phyloP scores from a whole-genome alignment of 2,113 vertebrate genomes.

The Cheirogaleus medius region DNA sequence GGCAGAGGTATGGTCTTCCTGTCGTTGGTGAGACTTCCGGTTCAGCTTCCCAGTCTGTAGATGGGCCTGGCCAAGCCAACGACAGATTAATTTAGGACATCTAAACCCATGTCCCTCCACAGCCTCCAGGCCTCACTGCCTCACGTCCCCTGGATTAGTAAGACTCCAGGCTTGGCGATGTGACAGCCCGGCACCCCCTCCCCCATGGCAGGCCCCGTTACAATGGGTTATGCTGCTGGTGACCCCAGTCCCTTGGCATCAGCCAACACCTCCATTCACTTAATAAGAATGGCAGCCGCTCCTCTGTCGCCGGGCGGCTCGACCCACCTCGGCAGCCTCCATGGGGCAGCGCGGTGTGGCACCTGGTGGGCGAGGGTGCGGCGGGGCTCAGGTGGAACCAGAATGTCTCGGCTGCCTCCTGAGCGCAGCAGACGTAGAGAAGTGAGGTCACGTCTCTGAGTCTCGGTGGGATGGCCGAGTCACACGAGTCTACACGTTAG shows the following conservation, averaged over 20 bases:
- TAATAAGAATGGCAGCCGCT: neutral
- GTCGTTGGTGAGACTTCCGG: neutral
- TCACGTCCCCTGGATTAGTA: neutral
- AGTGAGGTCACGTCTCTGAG: neutral
- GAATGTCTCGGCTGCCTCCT: neutral
- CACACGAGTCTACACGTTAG: neutral
- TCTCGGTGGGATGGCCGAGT: neutral
- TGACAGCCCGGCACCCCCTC: neutral
- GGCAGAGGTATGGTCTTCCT: neutral
- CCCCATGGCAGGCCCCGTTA: neutral
- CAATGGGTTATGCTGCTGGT: too few relatives aligned
- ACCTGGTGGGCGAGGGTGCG: too few relatives aligned
- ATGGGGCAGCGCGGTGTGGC: neutral
- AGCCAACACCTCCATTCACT: neutral
- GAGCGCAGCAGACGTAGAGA: neutral
- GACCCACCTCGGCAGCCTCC: neutral
- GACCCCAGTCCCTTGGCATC: neutral
- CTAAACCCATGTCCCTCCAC: neutral
- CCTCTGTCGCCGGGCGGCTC: neutral
- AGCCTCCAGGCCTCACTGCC: neutral
- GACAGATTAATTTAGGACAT: neutral
- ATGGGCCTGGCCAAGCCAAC: neutral
- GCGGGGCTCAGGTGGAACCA: neutral
- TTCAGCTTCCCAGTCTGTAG: neutral
- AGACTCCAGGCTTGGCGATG: neutral